Conservation (phyloP, 2,113 vertebrate genomes). For the Sapajus apella region DNA sequence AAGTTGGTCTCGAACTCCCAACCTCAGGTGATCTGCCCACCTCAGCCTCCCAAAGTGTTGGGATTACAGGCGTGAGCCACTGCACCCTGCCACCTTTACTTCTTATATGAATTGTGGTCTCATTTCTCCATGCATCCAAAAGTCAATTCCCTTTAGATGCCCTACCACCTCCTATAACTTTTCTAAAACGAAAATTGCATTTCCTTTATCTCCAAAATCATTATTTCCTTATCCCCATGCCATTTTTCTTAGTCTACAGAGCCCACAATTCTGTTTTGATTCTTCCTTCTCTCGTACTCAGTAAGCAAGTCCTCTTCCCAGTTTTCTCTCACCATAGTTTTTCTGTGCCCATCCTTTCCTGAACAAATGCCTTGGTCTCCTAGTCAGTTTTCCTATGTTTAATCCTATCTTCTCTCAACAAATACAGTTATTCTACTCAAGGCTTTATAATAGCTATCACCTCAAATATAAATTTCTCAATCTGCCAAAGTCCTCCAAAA, state of each 20-base stretch:
- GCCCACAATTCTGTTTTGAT: not conserved
- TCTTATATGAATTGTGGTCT: not conserved
- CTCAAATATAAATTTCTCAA: slow-evolving; percentile 15
- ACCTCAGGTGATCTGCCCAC: too few species aligned
- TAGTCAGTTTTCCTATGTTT: not conserved
- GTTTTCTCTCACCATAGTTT: not conserved
- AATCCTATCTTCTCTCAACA: not conserved
- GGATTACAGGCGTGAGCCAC: not conserved
- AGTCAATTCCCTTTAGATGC: not conserved
- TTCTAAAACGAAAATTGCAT: not conserved
- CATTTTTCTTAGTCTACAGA: slow-evolving; percentile 8
- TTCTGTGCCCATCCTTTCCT: not conserved
- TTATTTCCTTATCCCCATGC: not conserved
- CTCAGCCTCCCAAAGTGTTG: too few species aligned
- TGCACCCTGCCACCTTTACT: not conserved
- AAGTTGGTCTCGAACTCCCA: too few species aligned
- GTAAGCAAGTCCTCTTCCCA: slow-evolving; percentile 11
- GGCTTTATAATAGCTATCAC: not conserved
- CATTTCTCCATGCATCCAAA: not conserved
- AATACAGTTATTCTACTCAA: not conserved
- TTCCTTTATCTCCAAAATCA: not conserved
- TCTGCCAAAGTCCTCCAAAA: not conserved
- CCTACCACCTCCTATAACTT: not conserved
- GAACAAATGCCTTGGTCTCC: not conserved
- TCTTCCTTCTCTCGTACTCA: not conserved